Conservation (phyloP, 2,888 invertebrate species). For the Erebia ligea region DNA sequence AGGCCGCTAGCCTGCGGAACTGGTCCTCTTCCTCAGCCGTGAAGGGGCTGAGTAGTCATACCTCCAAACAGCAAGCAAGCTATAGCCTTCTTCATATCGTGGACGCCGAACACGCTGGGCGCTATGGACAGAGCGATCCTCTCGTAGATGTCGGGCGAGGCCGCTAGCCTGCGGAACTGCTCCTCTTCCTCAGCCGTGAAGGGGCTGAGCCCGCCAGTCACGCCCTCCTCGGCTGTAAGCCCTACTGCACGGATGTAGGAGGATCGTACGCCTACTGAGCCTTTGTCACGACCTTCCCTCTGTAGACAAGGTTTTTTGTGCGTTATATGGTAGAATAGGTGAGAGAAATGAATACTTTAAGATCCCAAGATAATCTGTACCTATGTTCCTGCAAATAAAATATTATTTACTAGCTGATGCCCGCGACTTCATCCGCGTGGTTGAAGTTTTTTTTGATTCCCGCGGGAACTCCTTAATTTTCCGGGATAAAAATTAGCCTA, state of each 20-base stretch:
- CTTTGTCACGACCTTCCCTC: constrained; percentile 88
- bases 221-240: constrained; percentile 92
- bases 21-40: constrained; percentile 84
- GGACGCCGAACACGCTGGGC: constrained; percentile 97
- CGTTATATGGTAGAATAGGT: too few relatives aligned
- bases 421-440: too few relatives aligned
- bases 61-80: constrained; percentile 97
- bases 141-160: constrained; percentile 94
- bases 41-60: constrained; percentile 70
- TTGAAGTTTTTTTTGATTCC: too few relatives aligned
- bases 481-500: too few relatives aligned
- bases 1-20: constrained; percentile 92
- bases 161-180: constrained; percentile 91
- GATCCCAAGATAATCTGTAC: too few relatives aligned
- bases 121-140: constrained; percentile 95
- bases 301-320: constrained; percentile 47
- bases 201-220: constrained; percentile 85
- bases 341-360: too few relatives aligned
- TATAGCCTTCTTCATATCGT: constrained; percentile 98
- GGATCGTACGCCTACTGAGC: constrained; percentile 94
- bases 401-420: too few relatives aligned
- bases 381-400: too few relatives aligned
- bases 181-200: constrained; percentile 83
- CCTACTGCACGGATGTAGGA: constrained; percentile 98
- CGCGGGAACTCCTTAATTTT: too few relatives aligned